These are phyloP conservation scores for Heliconius aoede DNA, from an alignment of 2,888 invertebrate genomes.

Conservation along the genomic window DNA sequence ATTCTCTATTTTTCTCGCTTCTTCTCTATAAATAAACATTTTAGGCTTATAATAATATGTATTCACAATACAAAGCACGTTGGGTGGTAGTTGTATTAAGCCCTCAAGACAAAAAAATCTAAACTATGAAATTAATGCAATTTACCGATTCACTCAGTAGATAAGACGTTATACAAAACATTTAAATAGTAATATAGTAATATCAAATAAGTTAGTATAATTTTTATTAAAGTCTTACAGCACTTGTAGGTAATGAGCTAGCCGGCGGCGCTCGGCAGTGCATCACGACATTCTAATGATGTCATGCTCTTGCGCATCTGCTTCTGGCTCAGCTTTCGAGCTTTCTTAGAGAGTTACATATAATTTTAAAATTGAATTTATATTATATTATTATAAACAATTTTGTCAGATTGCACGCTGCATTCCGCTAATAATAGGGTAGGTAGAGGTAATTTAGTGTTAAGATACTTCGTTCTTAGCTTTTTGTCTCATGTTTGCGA, in stretches of 20 bases:
- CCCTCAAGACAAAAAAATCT: background rate
- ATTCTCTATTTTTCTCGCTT: no score
- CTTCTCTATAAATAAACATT: no score
- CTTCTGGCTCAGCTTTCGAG: background rate
- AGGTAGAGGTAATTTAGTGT: no score
- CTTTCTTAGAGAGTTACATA: background rate
- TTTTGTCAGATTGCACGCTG: no score
- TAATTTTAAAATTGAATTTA: background rate
- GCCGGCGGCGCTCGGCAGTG: slow-evolving; percentile 36
- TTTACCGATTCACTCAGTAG: slow-evolving; percentile 4
- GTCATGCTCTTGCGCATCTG: slow-evolving; percentile 36
- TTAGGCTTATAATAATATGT: background rate
- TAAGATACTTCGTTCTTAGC: no score
- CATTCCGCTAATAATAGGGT: no score
- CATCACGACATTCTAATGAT: slow-evolving; percentile 34
- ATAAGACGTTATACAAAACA: slow-evolving; percentile 18
- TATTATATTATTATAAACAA: no score
- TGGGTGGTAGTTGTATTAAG: background rate
- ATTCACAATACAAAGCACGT: background rate
- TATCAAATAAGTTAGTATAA: slow-evolving; percentile 27
- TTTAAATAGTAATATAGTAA: slow-evolving; percentile 14
- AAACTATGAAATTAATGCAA: background rate
- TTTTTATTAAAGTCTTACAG: slow-evolving; percentile 26
- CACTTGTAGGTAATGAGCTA: slow-evolving; percentile 30
- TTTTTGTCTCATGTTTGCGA: background rate